Percentiles rank a stretch among this genome's conserved stretches.
Evolutionary conservation across 2,797 vertebrate species (phyloP).

Genomic region (Manis crassicaudata): DNA sequence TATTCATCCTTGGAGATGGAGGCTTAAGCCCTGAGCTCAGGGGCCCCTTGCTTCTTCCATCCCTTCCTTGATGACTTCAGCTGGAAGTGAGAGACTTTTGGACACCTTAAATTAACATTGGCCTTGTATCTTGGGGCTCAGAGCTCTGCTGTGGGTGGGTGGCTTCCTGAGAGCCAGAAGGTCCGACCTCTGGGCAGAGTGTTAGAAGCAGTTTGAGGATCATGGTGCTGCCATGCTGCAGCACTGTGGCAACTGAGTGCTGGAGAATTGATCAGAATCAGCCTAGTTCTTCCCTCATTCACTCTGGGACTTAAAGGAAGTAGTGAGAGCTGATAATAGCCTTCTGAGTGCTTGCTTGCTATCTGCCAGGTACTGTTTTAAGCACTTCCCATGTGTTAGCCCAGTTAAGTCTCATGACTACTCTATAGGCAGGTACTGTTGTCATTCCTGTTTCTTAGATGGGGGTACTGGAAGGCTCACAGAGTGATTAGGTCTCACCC

Average conservation of each 20-base stretch:
- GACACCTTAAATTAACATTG: background rate
- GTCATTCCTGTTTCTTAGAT: background rate
- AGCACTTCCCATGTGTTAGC: background rate
- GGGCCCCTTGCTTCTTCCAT: background rate
- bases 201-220: background rate
- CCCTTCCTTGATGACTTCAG: background rate
- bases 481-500: background rate
- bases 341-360: background rate
- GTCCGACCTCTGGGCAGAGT: background rate
- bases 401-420: background rate
- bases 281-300: background rate
- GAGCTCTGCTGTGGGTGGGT: background rate
- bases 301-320: background rate
- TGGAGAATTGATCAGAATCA: background rate
- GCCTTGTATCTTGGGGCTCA: background rate
- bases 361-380: background rate
- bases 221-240: background rate
- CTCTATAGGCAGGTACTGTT: background rate
- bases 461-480: background rate
- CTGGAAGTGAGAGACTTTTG: background rate
- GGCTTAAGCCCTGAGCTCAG: background rate
- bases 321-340: background rate
- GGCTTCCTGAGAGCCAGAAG: background rate
- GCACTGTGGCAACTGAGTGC: background rate
- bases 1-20: background rate